A percentile compares a stretch with the other conserved stretches of the same genome.
Evolutionary conservation across 1,140 invertebrate species (phyloP).

Genomic region (Mercenaria mercenaria): DNA sequence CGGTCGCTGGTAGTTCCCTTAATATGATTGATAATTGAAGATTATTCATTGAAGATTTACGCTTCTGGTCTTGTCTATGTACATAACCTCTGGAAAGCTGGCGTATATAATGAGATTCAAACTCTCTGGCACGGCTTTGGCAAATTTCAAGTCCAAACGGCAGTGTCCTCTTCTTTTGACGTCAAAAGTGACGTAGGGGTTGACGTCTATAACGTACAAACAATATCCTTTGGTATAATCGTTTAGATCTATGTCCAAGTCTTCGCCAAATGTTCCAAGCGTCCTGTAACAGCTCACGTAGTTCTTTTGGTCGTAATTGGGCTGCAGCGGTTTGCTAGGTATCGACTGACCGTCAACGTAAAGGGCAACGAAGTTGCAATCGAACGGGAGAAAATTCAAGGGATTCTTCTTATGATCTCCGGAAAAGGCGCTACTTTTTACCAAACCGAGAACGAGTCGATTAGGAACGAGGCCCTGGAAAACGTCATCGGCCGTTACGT

Average conservation of each 20-base stretch:
- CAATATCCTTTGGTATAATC: conserved; percentile 29
- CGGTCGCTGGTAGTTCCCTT: not conserved
- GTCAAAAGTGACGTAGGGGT: conserved; percentile 46
- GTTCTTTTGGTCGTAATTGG: not conserved
- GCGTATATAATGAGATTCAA: conserved; percentile 60
- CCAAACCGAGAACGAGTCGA: conserved; percentile 44
- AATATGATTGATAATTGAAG: not conserved
- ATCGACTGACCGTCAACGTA: conserved; percentile 64
- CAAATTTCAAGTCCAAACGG: conserved; percentile 55
- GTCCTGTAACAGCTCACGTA: conserved; percentile 3
- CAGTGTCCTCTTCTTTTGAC: conserved; percentile 52
- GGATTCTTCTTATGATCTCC: not conserved
- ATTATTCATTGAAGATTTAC: conserved; percentile 58
- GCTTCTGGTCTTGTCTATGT: conserved; percentile 48
- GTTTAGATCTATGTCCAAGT: not conserved
- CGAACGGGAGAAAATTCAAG: conserved; percentile 8
- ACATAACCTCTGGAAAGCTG: conserved; percentile 47
- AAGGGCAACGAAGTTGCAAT: conserved; percentile 52
- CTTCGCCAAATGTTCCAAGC: not conserved
- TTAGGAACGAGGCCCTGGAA: conserved; percentile 57
- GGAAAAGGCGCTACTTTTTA: conserved; percentile 35
- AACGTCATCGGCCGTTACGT: conserved; percentile 43
- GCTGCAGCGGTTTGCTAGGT: conserved; percentile 30
- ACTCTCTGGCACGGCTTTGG: conserved; percentile 53
- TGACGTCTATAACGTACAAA: conserved; percentile 50